A percentile compares a stretch with the other conserved stretches of the same genome.
Evolutionary conservation across 2,113 vertebrate genomes (phyloP).

Genomic region (Ciconia stormi): DNA sequence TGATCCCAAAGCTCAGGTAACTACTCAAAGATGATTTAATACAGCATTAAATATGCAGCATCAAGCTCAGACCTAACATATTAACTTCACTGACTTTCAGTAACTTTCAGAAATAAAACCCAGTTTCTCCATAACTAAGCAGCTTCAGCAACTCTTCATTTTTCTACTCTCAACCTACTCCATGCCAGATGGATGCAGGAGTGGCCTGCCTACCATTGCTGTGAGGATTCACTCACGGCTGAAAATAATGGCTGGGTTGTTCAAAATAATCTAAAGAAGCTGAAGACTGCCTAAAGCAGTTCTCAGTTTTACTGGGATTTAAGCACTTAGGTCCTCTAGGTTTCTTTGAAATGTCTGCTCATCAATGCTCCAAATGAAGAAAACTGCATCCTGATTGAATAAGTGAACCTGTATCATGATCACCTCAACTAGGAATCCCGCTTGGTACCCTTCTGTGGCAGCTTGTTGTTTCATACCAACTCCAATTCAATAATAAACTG

Average conservation of each 20-base stretch:
- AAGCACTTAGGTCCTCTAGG: neutral
- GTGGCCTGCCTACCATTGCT: neutral
- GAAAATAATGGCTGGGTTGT: neutral
- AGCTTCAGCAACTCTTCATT: neutral
- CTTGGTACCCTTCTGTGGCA: neutral
- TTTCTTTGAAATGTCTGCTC: neutral
- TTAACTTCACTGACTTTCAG: neutral
- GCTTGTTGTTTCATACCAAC: neutral
- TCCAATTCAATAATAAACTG: neutral
- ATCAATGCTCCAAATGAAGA: neutral
- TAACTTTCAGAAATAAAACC: neutral
- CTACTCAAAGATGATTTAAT: neutral
- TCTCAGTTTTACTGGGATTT: neutral
- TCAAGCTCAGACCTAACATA: neutral
- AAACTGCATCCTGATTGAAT: neutral
- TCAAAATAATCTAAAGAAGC: neutral
- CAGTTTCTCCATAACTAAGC: neutral
- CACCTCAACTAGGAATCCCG: neutral
- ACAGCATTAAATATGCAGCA: neutral
- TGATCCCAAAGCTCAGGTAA: neutral
- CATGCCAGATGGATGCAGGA: neutral
- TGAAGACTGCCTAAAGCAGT: neutral
- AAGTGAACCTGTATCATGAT: neutral
- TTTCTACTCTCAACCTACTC: neutral
- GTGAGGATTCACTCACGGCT: neutral